These are phyloP conservation scores for Anguilla pacifica DNA, from an alignment of 2,797 vertebrate species.

Conservation along the genomic window DNA sequence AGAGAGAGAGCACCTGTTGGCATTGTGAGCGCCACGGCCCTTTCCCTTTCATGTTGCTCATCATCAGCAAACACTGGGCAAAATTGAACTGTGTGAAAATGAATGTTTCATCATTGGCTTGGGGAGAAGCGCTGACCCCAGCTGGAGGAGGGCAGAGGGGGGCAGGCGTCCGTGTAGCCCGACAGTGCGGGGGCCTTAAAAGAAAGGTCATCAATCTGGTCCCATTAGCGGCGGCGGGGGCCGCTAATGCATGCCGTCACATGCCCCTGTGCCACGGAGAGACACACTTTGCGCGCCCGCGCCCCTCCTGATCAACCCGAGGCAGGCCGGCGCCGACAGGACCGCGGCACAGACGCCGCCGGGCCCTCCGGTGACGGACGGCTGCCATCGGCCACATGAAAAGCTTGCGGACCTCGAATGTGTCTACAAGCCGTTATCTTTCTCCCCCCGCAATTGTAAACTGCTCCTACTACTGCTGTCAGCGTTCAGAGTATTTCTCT, in stretches of 20 bases:
- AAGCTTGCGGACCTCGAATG: slow-evolving; percentile 66
- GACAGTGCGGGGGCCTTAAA: slow-evolving; percentile 47
- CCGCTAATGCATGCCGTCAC: slow-evolving; percentile 58
- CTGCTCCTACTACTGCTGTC: slow-evolving; percentile 43
- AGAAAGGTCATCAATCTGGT: slow-evolving; percentile 59
- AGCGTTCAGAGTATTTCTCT: slow-evolving; percentile 56
- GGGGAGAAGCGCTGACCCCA: slow-evolving; percentile 46
- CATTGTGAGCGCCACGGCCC: slow-evolving; percentile 15
- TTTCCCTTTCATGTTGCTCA: slow-evolving; percentile 28
- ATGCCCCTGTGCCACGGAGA: slow-evolving; percentile 49
- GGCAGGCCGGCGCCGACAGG: slow-evolving; percentile 27
- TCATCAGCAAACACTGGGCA: slow-evolving; percentile 37
- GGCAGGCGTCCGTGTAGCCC: slow-evolving; percentile 45
- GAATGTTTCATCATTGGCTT: slow-evolving; percentile 49
- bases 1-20: slow-evolving; percentile 26
- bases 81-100: slow-evolving; percentile 45
- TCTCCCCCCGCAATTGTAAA: slow-evolving; percentile 62
- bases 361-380: slow-evolving; percentile 61
- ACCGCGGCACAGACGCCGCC: slow-evolving; percentile 28
- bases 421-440: slow-evolving; percentile 60
- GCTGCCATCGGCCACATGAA: slow-evolving; percentile 66
- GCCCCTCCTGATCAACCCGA: slow-evolving; percentile 37
- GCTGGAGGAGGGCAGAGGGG: slow-evolving; percentile 55
- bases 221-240: slow-evolving; percentile 41
- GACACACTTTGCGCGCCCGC: slow-evolving; percentile 51